Evolutionary conservation across 2,113 vertebrate species (phyloP).

Genomic region (Panurus biarmicus): DNA sequence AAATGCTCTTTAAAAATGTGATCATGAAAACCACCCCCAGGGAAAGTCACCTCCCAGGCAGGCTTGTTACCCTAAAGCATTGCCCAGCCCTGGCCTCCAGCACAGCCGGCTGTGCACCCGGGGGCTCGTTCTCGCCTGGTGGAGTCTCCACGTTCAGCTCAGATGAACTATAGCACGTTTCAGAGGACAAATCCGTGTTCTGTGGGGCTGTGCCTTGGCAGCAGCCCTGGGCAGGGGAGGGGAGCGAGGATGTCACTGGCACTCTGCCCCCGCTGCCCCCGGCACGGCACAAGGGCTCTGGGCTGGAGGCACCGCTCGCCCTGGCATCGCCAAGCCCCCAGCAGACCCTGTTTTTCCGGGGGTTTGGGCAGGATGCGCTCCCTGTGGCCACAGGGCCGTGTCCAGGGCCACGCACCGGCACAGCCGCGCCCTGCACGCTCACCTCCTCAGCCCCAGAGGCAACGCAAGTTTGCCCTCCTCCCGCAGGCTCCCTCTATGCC

Average conservation of each 20-base stretch:
- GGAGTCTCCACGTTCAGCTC: not conserved
- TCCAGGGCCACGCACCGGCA: not conserved
- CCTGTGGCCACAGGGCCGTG: not conserved
- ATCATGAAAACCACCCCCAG: not conserved
- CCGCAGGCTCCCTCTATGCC: not conserved
- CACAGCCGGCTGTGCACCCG: not conserved
- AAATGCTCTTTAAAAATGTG: not conserved
- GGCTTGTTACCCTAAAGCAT: not conserved
- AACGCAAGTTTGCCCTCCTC: not conserved
- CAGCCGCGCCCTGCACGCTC: fast-evolving
- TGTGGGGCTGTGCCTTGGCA: not conserved
- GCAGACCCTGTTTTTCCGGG: not conserved
- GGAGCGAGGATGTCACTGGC: fast-evolving
- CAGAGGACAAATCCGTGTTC: not conserved
- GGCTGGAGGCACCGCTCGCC: fast-evolving
- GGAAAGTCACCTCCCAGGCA: not conserved
- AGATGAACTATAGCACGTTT: not conserved
- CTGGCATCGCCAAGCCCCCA: fast-evolving
- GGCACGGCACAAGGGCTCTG: not conserved
- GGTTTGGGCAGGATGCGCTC: no score
- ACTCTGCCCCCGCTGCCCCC: not conserved
- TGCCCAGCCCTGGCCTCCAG: not conserved
- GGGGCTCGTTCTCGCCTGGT: not conserved
- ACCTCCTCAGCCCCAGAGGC: fast-evolving
- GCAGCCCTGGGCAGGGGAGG: not conserved